Conservation (phyloP, 2,113 vertebrate species). For the Solea solea region DNA sequence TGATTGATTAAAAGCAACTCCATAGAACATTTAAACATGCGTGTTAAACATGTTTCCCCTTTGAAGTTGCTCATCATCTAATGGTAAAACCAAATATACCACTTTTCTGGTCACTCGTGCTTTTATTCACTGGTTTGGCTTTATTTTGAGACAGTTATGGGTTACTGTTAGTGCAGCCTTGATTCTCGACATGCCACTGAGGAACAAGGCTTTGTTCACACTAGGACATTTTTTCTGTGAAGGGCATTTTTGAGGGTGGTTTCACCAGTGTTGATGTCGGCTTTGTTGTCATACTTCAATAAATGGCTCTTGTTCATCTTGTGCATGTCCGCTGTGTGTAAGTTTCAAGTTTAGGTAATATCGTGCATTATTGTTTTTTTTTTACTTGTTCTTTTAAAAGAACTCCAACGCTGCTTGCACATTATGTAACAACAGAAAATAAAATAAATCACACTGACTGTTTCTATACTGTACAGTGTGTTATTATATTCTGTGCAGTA, state of each 20-base stretch:
- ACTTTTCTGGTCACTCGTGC: not conserved
- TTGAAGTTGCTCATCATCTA: not conserved
- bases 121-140: not conserved
- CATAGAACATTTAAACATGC: not conserved
- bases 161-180: not conserved
- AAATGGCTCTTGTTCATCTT: not conserved
- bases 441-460: not conserved
- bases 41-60: not conserved
- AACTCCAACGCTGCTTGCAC: not conserved
- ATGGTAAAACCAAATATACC: not conserved
- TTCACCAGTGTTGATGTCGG: not conserved
- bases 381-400: not conserved
- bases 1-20: no score
- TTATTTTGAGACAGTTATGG: not conserved
- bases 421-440: not conserved
- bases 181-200: not conserved
- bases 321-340: not conserved
- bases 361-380: not conserved
- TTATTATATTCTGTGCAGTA: not conserved
- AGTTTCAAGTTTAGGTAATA: not conserved
- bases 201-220: not conserved
- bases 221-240: conserved; percentile 1
- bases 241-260: not conserved
- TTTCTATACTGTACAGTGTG: not conserved
- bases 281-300: not conserved